phyloP scores from a whole-genome alignment of 2,888 invertebrate species.

The Mimumesa dahlbomi region DNA sequence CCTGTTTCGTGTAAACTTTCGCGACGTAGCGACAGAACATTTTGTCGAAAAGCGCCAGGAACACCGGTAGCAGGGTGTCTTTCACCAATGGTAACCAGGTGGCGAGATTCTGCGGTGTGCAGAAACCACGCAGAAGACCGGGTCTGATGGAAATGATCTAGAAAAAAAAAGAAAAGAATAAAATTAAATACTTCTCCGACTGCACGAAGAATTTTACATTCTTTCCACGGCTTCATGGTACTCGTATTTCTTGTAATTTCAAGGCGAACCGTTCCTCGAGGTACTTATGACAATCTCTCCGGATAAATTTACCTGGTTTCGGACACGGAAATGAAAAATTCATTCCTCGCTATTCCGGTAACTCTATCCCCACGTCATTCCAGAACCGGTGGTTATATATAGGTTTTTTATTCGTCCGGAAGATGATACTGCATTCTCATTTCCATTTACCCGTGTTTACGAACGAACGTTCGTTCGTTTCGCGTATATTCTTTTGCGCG shows the following conservation, averaged over 20 bases:
- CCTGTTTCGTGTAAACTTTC: slow-evolving; percentile 81
- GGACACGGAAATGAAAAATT: no score
- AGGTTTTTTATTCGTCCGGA: no score
- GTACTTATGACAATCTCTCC: no score
- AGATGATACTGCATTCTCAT: background rate
- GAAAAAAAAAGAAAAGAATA: slow-evolving; percentile 27
- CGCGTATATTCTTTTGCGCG: slow-evolving; percentile 15
- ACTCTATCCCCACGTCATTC: no score
- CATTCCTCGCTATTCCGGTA: no score
- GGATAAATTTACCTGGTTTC: no score
- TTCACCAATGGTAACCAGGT: slow-evolving; percentile 83
- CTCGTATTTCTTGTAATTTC: no score
- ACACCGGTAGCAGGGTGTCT: slow-evolving; percentile 82
- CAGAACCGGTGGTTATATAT: no score
- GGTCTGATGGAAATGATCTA: slow-evolving; percentile 82
- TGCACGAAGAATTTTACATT: background rate
- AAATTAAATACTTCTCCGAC: no score
- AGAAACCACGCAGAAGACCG: slow-evolving; percentile 81
- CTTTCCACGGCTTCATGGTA: background rate
- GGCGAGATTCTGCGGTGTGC: slow-evolving; percentile 81
- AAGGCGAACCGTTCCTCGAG: no score
- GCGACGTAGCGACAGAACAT: slow-evolving; percentile 83
- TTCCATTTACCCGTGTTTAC: background rate
- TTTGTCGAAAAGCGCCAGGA: slow-evolving; percentile 83
- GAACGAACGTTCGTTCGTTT: background rate